phyloP scores from a whole-genome alignment of 2,113 vertebrate genomes.

The Pterophyllum scalare region DNA sequence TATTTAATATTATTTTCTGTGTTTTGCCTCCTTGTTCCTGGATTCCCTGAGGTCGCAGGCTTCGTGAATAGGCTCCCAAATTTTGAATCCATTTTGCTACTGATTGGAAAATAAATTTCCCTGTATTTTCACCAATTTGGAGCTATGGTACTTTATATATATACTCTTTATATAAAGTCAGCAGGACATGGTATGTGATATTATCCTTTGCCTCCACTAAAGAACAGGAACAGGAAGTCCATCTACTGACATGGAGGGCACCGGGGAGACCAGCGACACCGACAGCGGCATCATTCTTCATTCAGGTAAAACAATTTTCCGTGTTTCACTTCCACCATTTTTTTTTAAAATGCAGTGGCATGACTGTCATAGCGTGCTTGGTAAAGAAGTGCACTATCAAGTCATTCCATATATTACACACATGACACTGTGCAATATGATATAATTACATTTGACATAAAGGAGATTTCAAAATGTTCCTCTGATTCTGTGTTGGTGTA shows the following conservation, averaged over 20 bases:
- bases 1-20: not conserved
- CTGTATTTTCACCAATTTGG: not conserved
- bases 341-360: not conserved
- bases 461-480: not conserved
- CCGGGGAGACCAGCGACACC: conserved; percentile 87
- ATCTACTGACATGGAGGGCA: conserved; percentile 82
- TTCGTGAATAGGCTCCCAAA: not conserved
- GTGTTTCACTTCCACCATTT: not conserved
- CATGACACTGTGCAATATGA: not conserved
- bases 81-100: not conserved
- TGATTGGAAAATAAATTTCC: not conserved
- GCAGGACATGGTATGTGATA: conserved; percentile 64
- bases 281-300: conserved; percentile 91
- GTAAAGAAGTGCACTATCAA: not conserved
- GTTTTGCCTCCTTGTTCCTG: not conserved
- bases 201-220: conserved; percentile 18
- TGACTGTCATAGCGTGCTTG: not conserved
- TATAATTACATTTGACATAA: not conserved
- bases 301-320: conserved; percentile 80
- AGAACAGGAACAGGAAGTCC: conserved; percentile 29
- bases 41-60: not conserved
- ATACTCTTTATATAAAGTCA: conserved; percentile 47
- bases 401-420: not conserved
- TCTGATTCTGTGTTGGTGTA: not conserved
- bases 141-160: not conserved